phyloP scores from a whole-genome alignment of 2,888 invertebrate species.

The Reticulitermes lucifugus region DNA sequence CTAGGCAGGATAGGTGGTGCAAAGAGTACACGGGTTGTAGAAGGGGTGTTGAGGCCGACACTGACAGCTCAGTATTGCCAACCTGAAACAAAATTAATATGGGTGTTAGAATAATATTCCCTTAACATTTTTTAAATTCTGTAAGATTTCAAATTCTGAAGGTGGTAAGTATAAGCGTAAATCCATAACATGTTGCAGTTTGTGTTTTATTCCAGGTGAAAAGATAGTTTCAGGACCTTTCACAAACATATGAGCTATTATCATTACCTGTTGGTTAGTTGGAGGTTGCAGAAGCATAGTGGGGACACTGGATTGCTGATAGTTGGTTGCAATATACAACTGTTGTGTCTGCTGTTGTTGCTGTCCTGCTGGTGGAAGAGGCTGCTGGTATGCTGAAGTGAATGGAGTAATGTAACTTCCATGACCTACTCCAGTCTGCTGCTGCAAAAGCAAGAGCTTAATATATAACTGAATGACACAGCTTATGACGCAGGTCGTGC shows the following conservation, averaged over 20 bases:
- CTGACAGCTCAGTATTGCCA: constrained; percentile 10
- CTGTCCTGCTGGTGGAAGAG: constrained; percentile 64
- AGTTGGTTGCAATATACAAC: constrained; percentile 58
- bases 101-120: too few relatives aligned
- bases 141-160: too few relatives aligned
- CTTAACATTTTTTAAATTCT: too few relatives aligned
- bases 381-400: constrained; percentile 41
- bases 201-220: too few relatives aligned
- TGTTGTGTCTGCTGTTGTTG: constrained; percentile 53
- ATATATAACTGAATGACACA: too few relatives aligned
- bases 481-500: too few relatives aligned
- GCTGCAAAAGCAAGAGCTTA: not conserved
- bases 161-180: too few relatives aligned
- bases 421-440: not conserved
- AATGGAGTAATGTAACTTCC: not conserved
- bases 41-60: not conserved
- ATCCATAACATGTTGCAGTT: too few relatives aligned
- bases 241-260: too few relatives aligned
- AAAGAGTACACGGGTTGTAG: not conserved
- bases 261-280: not conserved
- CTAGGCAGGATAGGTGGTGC: not conserved
- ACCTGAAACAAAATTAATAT: not conserved
- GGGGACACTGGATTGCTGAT: constrained; percentile 56
- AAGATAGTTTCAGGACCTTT: too few relatives aligned
- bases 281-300: not conserved